Base-by-base conservation (phyloP, 2,113 vertebrate genomes). In the Tachycineta bicolor region DNA sequence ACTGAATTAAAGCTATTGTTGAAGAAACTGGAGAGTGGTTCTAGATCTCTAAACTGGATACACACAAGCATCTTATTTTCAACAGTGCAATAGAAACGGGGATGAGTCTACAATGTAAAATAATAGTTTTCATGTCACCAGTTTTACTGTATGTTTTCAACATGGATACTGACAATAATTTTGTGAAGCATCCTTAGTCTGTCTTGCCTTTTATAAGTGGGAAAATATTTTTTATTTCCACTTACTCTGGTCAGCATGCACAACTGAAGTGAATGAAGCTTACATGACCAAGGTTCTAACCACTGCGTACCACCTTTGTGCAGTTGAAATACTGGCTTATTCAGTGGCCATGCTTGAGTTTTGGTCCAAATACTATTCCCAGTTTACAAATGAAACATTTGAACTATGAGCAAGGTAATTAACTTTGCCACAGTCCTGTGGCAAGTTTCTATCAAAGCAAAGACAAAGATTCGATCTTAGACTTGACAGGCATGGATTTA, bases 341-440 rank as follows among this genome's bases (percentile, higher is more conserved):
- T 89, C 63, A 52, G 46, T 79, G 44, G 39, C 55, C 11, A 6
- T 62, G 29, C n/a, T 69, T 76, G 53, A 79, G 21, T 78, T 87
- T 73, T 90, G 16, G 16, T 65, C 60, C 67, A 77, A 69, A 59
- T 85, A 20, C 33, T 89, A 17, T n/a, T 91, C 53, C 49, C 46
- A 62, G 77, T 93, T 94, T 93, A 88, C 90, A 90, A 59, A 81
- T 77, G 19, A 81, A 91, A 47, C 26, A 56, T 60, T 74, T 88
- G 75, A 91, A 90, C 78, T 55, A 41, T 70, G 69, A 90, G 55
- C 21, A 47, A 67, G 47, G 93, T 94, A 83, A 93, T 91, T 90
- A 90, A 80, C 43, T 90, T 92, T 71, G 68, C 55, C 52, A n/a
- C 17, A n/a, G 64, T 86, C 68, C 28, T 94, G 5, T 15, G 58